These are phyloP conservation scores for Scopus umbretta DNA, from an alignment of 2,113 vertebrate genomes.

Conservation along the genomic window DNA sequence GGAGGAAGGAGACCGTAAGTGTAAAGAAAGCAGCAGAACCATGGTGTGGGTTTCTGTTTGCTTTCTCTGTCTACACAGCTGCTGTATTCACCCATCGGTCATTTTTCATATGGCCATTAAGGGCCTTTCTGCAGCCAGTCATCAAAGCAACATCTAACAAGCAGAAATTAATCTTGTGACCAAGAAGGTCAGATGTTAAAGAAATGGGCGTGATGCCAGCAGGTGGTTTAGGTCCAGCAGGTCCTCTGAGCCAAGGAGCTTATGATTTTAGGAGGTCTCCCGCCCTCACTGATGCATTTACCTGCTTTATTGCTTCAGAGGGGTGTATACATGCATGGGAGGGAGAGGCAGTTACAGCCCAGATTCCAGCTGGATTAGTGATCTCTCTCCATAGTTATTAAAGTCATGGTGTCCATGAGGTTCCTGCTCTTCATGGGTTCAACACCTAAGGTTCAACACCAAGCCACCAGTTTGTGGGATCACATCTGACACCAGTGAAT, in stretches of 20 bases:
- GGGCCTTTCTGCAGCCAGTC: background rate
- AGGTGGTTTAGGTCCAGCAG: background rate
- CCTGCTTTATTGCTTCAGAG: background rate
- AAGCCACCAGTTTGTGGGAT: background rate
- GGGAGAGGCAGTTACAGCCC: background rate
- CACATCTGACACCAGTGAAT: background rate
- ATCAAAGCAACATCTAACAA: background rate
- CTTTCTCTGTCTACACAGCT: conserved; percentile 3
- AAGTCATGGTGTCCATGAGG: background rate
- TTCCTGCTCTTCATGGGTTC: background rate
- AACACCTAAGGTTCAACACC: background rate
- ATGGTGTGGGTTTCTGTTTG: background rate
- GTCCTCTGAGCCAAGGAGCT: background rate
- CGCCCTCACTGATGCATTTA: background rate
- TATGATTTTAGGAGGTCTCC: background rate
- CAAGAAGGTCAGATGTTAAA: background rate
- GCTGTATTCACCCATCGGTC: background rate
- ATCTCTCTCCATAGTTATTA: background rate
- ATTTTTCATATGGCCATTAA: background rate
- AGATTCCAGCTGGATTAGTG: background rate
- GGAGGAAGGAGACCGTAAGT: background rate
- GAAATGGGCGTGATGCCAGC: background rate
- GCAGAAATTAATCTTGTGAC: background rate
- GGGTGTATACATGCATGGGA: background rate
- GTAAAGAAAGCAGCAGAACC: background rate